Conservation (phyloP, 2,888 invertebrate species). For the Cerceris ruficornis region DNA sequence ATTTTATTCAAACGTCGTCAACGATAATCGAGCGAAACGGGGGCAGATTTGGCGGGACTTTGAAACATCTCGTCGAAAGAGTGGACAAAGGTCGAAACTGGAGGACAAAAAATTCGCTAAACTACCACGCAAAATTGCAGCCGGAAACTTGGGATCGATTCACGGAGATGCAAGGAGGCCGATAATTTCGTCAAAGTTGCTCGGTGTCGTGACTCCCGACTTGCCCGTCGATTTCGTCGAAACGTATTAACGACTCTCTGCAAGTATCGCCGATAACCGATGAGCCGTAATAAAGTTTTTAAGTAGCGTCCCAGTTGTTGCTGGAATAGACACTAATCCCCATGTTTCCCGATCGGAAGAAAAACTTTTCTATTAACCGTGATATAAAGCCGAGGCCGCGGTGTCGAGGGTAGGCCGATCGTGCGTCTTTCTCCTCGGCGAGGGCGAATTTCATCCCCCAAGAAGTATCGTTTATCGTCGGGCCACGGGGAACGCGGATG, state of each 20-base stretch:
- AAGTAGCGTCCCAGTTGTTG: slow-evolving; percentile 56
- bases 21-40: too few relatives aligned
- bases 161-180: not conserved
- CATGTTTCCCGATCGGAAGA: slow-evolving; percentile 18
- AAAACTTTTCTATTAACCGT: slow-evolving; percentile 3
- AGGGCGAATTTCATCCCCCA: not conserved
- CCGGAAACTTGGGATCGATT: not conserved
- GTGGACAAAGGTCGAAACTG: too few relatives aligned
- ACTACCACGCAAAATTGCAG: too few relatives aligned
- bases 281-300: slow-evolving; percentile 57
- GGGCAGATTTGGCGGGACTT: too few relatives aligned
- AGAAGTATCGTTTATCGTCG: not conserved
- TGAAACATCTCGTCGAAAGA: too few relatives aligned
- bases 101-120: too few relatives aligned
- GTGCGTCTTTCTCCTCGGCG: too few relatives aligned
- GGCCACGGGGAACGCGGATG: not conserved
- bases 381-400: not conserved
- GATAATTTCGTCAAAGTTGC: not conserved
- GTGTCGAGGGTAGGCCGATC: not conserved
- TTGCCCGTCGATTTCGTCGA: slow-evolving; percentile 51
- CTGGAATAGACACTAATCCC: slow-evolving; percentile 46
- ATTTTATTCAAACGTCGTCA: too few relatives aligned
- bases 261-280: slow-evolving; percentile 57
- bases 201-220: not conserved
- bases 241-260: slow-evolving; percentile 54